These are phyloP conservation scores for Allacma fusca DNA, from an alignment of 2,888 invertebrate species.

Conservation along the genomic window DNA sequence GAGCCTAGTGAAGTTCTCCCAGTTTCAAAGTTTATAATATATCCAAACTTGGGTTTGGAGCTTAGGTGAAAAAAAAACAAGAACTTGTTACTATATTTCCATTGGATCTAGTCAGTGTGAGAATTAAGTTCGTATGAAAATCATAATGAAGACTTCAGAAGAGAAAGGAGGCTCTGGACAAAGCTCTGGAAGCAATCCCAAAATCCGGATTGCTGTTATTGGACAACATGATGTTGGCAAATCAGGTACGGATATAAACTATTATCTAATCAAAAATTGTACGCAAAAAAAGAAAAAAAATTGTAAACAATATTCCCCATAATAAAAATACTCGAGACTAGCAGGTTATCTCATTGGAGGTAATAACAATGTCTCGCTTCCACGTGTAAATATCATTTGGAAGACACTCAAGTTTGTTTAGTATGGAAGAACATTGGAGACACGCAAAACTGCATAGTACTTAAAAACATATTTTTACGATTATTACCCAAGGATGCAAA, in stretches of 20 bases:
- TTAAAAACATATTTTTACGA: neutral
- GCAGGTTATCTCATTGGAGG: neutral
- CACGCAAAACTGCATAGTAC: neutral
- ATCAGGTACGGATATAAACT: slow-evolving; percentile 70
- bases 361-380: neutral
- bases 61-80: neutral
- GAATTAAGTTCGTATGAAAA: slow-evolving; percentile 24
- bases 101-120: neutral
- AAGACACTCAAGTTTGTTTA: neutral
- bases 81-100: neutral
- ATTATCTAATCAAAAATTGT: too few relatives aligned
- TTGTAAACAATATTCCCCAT: slow-evolving; percentile 52
- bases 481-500: slow-evolving; percentile 16
- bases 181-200: slow-evolving; percentile 63
- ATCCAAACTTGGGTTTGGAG: too few relatives aligned
- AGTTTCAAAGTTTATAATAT: too few relatives aligned
- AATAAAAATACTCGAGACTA: neutral
- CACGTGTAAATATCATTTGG: neutral
- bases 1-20: too few relatives aligned
- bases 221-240: slow-evolving; percentile 81
- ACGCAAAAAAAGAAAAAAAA: too few relatives aligned
- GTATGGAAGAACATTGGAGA: neutral
- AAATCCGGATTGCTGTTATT: slow-evolving; percentile 77
- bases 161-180: slow-evolving; percentile 32
- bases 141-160: slow-evolving; percentile 37